phyloP scores from a whole-genome alignment of 2,113 vertebrate genomes.

The Rostratula benghalensis region DNA sequence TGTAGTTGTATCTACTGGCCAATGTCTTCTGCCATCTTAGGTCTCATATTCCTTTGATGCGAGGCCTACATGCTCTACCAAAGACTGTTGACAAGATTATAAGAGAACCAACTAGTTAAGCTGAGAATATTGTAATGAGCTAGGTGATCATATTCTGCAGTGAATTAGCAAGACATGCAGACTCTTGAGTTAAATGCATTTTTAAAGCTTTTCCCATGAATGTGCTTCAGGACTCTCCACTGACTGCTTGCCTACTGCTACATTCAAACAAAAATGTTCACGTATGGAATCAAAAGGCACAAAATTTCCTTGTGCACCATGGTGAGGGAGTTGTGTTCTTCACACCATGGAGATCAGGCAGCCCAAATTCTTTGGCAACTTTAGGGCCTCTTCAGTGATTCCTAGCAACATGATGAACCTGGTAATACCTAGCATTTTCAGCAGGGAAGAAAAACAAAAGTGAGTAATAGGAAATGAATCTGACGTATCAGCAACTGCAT shows the following conservation, averaged over 20 bases:
- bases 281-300: not conserved
- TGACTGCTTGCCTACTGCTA: rapidly evolving
- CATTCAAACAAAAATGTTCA: rapidly evolving
- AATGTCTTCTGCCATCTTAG: not conserved
- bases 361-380: not conserved
- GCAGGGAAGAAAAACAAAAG: not conserved
- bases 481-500: rapidly evolving
- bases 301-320: rapidly evolving
- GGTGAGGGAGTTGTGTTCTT: not conserved
- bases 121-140: rapidly evolving
- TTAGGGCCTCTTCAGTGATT: not conserved
- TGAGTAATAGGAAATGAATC: not conserved
- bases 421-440: not conserved
- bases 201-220: not conserved
- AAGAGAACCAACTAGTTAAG: not conserved
- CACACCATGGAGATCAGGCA: not conserved
- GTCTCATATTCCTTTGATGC: rapidly evolving
- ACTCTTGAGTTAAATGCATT: not conserved
- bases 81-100: not conserved
- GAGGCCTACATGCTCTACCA: rapidly evolving
- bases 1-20: not conserved
- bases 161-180: rapidly evolving
- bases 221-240: not conserved
- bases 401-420: not conserved
- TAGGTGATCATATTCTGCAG: rapidly evolving